A percentile compares a stretch with the other conserved stretches of the same genome.
phyloP scores from a whole-genome alignment of 2,888 invertebrate species.

The Cecidostiba fungosa region DNA sequence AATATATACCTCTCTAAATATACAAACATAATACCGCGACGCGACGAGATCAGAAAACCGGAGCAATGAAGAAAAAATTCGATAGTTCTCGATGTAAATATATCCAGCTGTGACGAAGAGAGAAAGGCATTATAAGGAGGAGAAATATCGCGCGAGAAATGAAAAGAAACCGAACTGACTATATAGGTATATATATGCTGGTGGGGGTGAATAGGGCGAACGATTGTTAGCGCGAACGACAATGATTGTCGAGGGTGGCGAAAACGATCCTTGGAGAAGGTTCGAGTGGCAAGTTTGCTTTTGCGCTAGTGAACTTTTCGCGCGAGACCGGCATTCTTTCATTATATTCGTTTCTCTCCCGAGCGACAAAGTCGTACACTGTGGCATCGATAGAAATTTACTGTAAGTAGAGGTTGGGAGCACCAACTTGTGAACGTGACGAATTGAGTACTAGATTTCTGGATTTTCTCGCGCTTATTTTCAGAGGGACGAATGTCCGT shows the following conservation, averaged over 20 bases:
- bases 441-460: neutral
- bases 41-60: neutral
- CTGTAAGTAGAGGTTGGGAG: neutral
- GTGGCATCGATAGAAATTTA: slow-evolving; percentile 3
- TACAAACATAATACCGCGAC: neutral
- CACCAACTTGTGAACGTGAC: neutral
- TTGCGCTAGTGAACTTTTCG: slow-evolving; percentile 28
- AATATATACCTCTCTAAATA: neutral
- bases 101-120: neutral
- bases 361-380: neutral
- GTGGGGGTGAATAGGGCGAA: slow-evolving; percentile 2
- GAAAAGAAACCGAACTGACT: slow-evolving; percentile 20
- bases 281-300: slow-evolving; percentile 56
- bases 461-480: neutral
- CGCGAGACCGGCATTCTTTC: slow-evolving; percentile 41
- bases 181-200: neutral
- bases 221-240: slow-evolving; percentile 54
- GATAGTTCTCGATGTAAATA: neutral
- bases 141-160: slow-evolving; percentile 1
- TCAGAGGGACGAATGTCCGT: no score
- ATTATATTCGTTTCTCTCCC: slow-evolving; percentile 26
- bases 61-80: neutral
- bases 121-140: neutral
- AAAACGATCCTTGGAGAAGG: neutral
- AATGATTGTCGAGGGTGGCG: slow-evolving; percentile 46